Evolutionary conservation across 1,140 invertebrate genomes (phyloP).

Genomic region (Hypsibius dujardini): DNA sequence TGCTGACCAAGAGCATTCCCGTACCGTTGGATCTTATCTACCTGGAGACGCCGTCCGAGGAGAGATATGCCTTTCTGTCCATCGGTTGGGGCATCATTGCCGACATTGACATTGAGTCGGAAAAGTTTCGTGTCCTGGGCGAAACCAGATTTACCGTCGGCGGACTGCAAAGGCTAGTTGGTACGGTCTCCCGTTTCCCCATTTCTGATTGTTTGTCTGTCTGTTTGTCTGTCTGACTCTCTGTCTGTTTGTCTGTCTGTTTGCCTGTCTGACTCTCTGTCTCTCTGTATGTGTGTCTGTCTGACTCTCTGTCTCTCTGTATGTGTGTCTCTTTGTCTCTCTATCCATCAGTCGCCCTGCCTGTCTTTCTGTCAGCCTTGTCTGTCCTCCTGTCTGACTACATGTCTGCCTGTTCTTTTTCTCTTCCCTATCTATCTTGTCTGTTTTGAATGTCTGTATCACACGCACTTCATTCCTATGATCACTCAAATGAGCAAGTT

Average conservation of each 20-base stretch:
- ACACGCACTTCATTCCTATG: neutral
- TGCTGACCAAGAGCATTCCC: slow-evolving; percentile 52
- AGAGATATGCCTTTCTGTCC: slow-evolving; percentile 75
- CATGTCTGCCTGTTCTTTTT: no score
- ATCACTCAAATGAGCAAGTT: neutral
- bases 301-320: neutral
- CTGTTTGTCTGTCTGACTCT: no score
- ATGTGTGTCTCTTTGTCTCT: no score
- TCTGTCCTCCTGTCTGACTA: no score
- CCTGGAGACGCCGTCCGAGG: slow-evolving; percentile 30
- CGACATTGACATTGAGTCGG: slow-evolving; percentile 93
- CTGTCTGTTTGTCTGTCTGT: no score
- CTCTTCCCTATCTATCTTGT: no score
- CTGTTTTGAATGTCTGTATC: neutral
- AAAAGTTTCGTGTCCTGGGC: slow-evolving; percentile 66
- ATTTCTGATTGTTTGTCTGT: no score
- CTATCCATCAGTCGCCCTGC: no score
- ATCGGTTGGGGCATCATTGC: slow-evolving; percentile 81
- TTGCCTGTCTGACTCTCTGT: no score
- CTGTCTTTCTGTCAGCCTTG: no score
- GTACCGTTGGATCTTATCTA: slow-evolving; percentile 64
- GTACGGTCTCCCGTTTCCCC: slow-evolving; percentile 26
- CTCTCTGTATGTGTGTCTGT: neutral
- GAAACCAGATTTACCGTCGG: slow-evolving; percentile 76
- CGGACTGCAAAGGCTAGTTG: slow-evolving; percentile 54